Evolutionary conservation across 2,888 invertebrate species (phyloP), one percentile per base, ranked within the genome.

Genomic region (Steinernema carpocapsae): DNA sequence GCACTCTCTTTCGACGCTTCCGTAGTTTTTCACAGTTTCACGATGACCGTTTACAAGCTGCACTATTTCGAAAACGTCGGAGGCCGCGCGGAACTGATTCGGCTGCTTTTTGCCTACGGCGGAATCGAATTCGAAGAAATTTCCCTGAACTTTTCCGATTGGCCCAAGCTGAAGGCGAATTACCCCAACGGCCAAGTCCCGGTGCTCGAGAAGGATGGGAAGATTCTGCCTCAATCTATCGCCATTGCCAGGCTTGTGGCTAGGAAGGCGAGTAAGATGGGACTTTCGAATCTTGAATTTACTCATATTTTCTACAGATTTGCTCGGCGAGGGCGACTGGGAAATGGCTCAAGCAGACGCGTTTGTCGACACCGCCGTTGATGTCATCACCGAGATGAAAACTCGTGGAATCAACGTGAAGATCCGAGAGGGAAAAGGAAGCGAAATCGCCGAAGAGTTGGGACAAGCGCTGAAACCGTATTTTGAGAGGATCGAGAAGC

Each of bases 401-500:
- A 10, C 51, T 19, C 6, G n/a, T 6, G n/a, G 6, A 6, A 10
- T 51, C 12, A 51, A n/a, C 19, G 6, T 10, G 19, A 51, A 51
- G 51, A 51, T 51, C 19, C 6, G 12, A n/a, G n/a, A 10, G 17
- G 51, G 51, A n/a, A 10, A 51, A 19, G 19, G 19, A 10, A 19
- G 17, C 12, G 51, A 51, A 19, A 6, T n/a, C 51, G 51, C 12
- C 12, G 19, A 51, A 6, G 51, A 51, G 19, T 6, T 19, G 6
- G 51, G 12, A 10, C 12, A 10, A 51, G n/a, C 7, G 10, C 19
- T 51, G 51, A 10, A 19, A 6, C 51, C 51, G 10, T 51, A n/a
- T 51, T 19, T 51, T 10, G 51, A 51, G 51, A 10, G 51, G 12
- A 10, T 51, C 51, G 51, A 51, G 51, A 51, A 51, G 51, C 51